Evolutionary conservation across 2,113 vertebrate species (phyloP), one percentile per base, ranked within the genome.

Genomic region (human (Homo sapiens)): DNA sequence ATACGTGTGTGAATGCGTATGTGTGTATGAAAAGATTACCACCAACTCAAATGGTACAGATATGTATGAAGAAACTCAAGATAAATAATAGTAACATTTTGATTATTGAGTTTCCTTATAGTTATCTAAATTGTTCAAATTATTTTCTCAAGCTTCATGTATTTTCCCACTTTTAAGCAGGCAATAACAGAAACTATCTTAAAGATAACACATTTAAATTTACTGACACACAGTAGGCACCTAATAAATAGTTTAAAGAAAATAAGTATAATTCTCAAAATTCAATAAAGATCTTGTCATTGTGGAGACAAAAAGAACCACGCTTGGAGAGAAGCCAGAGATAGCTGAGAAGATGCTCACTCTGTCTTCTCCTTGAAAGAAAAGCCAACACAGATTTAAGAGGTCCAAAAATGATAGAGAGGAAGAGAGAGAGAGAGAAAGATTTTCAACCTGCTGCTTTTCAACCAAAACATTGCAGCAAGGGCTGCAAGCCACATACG

Each of bases 21-120:
- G 11, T 18, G 14, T 14, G 84, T 2, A 38, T 12, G 2, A 32
- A 82, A 50, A 52, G 57, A 72, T 52, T 89, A 43, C n/a, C 78
- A n/a, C 32, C 38, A 82, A 12, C 40, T 95, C 50, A 48, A 80
- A 88, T 8, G 17, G 35, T 59, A 38, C 13, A 61, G 52, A n/a
- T 35, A 8, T 3, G 3, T 40, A n/a, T 25, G 52, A 83, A 59
- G 38, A 97, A 86, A 85, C 25, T 64, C 59, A 55, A 85, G 76
- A 89, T 59, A 80, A 90, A 93, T 48, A 64, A 78, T 22, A 96
- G 38, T 72, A 32, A 66, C 45, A 78, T 85, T 95, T 85, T 30
- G 32, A 66, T n/a, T 64, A 75, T n/a, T 76, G 82, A 89, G 27
- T 91, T 93, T 64, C 45, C 32, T 81, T 81, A 27, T 2, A 57